Conservation (phyloP, 2,888 invertebrate species). For the Euproctis similis region DNA sequence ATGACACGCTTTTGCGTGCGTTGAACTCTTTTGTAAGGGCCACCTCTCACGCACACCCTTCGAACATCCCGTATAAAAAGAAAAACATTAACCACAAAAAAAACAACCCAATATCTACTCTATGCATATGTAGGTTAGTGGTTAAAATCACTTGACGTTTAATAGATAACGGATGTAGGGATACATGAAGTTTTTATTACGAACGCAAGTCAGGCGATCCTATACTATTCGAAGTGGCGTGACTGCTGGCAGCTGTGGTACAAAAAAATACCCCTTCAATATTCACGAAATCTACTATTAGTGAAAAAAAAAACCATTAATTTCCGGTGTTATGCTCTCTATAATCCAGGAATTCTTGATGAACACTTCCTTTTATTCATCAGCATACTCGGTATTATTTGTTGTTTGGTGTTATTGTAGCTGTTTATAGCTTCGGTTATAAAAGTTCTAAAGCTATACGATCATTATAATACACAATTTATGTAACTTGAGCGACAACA, state of each 20-base stretch:
- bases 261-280: conserved; percentile 26
- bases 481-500: too few relatives aligned
- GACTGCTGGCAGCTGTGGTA: conserved; percentile 28
- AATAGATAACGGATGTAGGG: conserved; percentile 46
- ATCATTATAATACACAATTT: too few relatives aligned
- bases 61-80: conserved; percentile 8
- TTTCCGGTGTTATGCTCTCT: too few relatives aligned
- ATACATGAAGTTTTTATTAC: conserved; percentile 42
- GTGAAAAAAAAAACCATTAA: too few relatives aligned
- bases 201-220: conserved; percentile 33
- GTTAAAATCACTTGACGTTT: conserved; percentile 27
- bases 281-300: too few relatives aligned
- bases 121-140: conserved; percentile 38
- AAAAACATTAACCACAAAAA: conserved; percentile 36
- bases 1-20: conserved; percentile 64
- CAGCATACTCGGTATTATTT: too few relatives aligned
- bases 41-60: conserved; percentile 50
- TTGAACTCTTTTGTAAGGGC: conserved; percentile 75
- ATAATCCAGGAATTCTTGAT: too few relatives aligned
- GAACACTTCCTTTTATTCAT: too few relatives aligned
- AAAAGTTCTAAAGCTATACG: too few relatives aligned
- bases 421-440: too few relatives aligned
- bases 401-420: too few relatives aligned
- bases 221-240: conserved; percentile 39
- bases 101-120: conserved; percentile 34